Conservation (phyloP, 2,888 invertebrate genomes). For the Ormyrus rosae region DNA sequence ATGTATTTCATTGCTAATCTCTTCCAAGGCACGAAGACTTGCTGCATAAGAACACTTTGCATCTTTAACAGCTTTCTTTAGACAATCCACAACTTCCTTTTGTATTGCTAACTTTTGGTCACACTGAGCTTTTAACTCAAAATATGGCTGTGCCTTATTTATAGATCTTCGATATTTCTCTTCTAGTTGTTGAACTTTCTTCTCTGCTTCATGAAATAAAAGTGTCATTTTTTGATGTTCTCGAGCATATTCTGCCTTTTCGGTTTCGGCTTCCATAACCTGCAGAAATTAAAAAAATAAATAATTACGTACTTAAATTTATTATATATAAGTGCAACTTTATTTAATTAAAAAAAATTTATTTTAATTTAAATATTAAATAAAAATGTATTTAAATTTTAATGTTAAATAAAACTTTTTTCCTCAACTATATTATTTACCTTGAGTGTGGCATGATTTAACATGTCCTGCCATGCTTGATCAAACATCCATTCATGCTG, state of each 20-base stretch:
- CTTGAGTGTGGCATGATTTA: constrained; percentile 96
- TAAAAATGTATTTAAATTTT: neutral
- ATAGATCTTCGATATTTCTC: constrained; percentile 89
- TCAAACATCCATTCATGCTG: constrained; percentile 93
- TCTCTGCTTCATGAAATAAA: constrained; percentile 88
- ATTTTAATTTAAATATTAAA: neutral
- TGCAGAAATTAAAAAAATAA: constrained; percentile 65
- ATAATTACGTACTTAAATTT: too few species aligned
- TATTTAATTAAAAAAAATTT: neutral
- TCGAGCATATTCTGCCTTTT: constrained; percentile 91
- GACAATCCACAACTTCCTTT: constrained; percentile 87
- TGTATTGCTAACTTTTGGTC: constrained; percentile 91
- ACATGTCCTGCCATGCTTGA: constrained; percentile 97
- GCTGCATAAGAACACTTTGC: constrained; percentile 89
- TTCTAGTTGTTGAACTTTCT: constrained; percentile 87
- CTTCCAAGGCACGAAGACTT: constrained; percentile 89
- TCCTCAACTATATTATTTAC: constrained; percentile 74
- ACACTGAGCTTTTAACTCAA: constrained; percentile 92
- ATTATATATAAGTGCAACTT: too few species aligned
- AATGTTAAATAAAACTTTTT: neutral
- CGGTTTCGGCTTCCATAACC: constrained; percentile 95
- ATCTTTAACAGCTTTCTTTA: constrained; percentile 87
- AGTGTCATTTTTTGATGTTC: constrained; percentile 90
- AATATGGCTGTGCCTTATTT: constrained; percentile 91
- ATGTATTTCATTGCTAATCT: constrained; percentile 95